Evolutionary conservation across 2,888 invertebrate genomes (phyloP).

Genomic region (Sacculina carcini): DNA sequence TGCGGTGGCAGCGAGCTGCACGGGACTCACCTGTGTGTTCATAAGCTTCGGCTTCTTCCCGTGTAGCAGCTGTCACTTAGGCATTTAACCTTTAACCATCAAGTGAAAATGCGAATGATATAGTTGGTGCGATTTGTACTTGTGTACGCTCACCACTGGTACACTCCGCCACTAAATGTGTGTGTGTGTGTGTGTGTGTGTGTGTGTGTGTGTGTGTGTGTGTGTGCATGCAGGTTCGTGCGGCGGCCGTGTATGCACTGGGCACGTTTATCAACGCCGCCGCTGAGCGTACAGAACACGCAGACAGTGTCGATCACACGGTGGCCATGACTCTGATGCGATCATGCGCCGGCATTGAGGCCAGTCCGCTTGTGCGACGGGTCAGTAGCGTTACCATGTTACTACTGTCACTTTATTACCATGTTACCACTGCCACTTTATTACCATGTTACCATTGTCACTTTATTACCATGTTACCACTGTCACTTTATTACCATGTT

Average conservation of each 20-base stretch:
- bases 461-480: no score
- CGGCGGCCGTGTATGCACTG: slow-evolving; percentile 76
- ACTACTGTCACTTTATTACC: no score
- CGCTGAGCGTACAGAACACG: slow-evolving; percentile 62
- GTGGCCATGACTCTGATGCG: slow-evolving; percentile 65
- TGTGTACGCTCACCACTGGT: slow-evolving; percentile 29
- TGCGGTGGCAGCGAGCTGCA: no score
- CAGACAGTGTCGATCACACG: slow-evolving; percentile 73
- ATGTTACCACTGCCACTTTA: no score
- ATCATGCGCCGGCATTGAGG: slow-evolving; percentile 48
- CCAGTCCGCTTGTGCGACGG: slow-evolving; percentile 58
- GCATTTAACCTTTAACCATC: no score
- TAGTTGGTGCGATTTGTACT: slow-evolving; percentile 56
- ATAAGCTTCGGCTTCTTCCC: no score
- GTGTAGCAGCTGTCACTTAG: no score
- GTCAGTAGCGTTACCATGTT: slow-evolving; percentile 19
- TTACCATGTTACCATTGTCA: no score
- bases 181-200: not conserved
- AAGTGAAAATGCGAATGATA: no score
- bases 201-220: not conserved
- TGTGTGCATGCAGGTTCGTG: slow-evolving; percentile 35
- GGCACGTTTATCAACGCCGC: slow-evolving; percentile 66
- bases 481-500: no score
- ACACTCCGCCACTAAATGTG: not conserved
- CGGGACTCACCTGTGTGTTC: no score